Evolutionary conservation across 2,113 vertebrate species (phyloP).

Genomic region (Pipra filicauda): DNA sequence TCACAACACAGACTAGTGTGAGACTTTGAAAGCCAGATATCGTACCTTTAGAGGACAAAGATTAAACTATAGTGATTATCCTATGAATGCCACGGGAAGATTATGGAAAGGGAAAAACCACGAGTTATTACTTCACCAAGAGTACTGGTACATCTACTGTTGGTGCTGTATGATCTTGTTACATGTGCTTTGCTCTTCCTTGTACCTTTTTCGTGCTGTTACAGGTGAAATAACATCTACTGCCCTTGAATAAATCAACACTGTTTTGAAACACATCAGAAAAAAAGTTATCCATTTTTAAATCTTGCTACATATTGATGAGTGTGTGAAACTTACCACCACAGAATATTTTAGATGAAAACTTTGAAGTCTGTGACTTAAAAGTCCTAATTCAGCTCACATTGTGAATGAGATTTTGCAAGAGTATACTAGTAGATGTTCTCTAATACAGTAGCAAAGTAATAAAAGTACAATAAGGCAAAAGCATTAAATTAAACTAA

Average conservation of each 20-base stretch:
- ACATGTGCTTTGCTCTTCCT: background rate
- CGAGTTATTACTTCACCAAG: background rate
- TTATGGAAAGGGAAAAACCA: background rate
- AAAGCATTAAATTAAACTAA: background rate
- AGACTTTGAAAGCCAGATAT: background rate
- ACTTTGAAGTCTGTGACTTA: background rate
- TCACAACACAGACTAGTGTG: background rate
- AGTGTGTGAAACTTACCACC: background rate
- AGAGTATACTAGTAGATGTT: background rate
- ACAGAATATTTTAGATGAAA: background rate
- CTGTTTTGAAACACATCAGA: background rate
- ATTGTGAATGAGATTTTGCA: background rate
- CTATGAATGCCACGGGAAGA: background rate
- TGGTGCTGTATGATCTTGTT: background rate
- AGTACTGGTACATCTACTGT: background rate
- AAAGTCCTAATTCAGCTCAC: background rate
- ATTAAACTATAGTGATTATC: background rate
- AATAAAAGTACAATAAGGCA: background rate
- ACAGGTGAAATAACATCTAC: background rate
- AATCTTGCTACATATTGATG: background rate
- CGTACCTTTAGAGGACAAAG: slow-evolving; percentile 10
- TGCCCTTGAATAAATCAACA: background rate
- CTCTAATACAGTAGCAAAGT: background rate
- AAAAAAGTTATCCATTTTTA: background rate
- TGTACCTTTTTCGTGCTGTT: background rate